Evolutionary conservation across 2,113 vertebrate genomes (phyloP).

Genomic region (Phylloscopus whistleri): DNA sequence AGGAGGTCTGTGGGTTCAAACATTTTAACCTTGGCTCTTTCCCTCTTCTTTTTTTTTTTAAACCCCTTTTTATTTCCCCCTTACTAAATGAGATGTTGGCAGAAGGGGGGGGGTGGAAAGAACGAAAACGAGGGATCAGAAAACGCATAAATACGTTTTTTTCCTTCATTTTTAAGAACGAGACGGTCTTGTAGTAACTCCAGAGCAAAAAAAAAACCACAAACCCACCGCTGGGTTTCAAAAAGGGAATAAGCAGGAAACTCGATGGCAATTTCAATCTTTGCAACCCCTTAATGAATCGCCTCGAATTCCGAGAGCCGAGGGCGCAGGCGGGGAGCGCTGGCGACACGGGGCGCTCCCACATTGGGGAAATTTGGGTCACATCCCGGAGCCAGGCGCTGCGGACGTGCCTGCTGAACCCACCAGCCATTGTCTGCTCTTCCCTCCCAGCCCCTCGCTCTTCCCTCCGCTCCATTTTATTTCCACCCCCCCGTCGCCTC

Average conservation of each 20-base stretch:
- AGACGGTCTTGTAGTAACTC: not conserved
- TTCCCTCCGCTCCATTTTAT: not conserved
- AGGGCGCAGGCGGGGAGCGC: not conserved
- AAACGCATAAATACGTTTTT: not conserved
- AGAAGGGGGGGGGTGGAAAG: no score
- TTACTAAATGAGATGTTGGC: not conserved
- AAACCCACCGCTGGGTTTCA: not conserved
- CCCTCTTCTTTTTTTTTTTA: fast-evolving
- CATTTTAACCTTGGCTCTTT: not conserved
- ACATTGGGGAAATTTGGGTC: conserved; percentile 14
- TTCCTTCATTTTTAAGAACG: not conserved
- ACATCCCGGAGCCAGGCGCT: not conserved
- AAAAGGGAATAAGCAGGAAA: not conserved
- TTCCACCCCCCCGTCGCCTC: not conserved
- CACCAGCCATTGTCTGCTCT: conserved; percentile 19
- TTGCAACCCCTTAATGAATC: not conserved
- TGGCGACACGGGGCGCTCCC: not conserved
- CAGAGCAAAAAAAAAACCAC: not conserved
- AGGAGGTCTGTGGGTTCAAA: not conserved
- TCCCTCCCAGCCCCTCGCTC: not conserved
- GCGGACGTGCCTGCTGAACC: not conserved
- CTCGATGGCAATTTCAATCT: not conserved
- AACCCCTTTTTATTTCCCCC: not conserved
- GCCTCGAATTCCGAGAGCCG: not conserved
- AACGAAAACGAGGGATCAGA: not conserved